These are phyloP conservation scores for Poecilobothrus nobilitatus DNA, from an alignment of 2,888 invertebrate species.

Conservation along the genomic window DNA sequence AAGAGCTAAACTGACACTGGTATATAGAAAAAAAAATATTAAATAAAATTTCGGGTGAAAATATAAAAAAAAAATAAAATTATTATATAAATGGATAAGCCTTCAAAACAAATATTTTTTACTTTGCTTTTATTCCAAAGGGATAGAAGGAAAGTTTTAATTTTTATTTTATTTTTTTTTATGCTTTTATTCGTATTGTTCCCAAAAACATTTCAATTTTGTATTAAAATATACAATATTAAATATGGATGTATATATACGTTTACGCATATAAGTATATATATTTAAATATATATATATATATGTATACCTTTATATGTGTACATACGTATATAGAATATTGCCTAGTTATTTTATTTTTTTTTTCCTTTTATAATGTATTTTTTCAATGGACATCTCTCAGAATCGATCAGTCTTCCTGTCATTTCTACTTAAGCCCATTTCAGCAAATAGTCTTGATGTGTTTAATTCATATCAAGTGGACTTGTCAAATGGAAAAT, in stretches of 20 bases:
- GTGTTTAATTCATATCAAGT: constrained; percentile 6
- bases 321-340: no score
- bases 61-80: constrained; percentile 17
- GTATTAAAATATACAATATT: background rate
- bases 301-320: no score
- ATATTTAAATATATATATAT: no score
- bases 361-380: background rate
- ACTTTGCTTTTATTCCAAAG: background rate
- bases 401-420: constrained; percentile 6
- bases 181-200: background rate
- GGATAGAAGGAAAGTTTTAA: background rate
- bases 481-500: constrained; percentile 6
- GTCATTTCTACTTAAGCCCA: constrained; percentile 2
- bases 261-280: no score
- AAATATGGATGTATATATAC: background rate
- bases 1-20: background rate
- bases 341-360: background rate
- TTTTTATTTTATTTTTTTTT: background rate
- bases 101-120: no score
- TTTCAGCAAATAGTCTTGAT: constrained; percentile 6
- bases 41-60: constrained; percentile 11
- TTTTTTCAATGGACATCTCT: background rate
- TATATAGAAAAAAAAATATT: constrained; percentile 14
- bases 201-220: background rate
- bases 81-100: constrained; percentile 2